Evolutionary conservation across 2,888 invertebrate genomes (phyloP), one percentile per base, ranked within the genome.

Genomic region (Bombylius discolor): DNA sequence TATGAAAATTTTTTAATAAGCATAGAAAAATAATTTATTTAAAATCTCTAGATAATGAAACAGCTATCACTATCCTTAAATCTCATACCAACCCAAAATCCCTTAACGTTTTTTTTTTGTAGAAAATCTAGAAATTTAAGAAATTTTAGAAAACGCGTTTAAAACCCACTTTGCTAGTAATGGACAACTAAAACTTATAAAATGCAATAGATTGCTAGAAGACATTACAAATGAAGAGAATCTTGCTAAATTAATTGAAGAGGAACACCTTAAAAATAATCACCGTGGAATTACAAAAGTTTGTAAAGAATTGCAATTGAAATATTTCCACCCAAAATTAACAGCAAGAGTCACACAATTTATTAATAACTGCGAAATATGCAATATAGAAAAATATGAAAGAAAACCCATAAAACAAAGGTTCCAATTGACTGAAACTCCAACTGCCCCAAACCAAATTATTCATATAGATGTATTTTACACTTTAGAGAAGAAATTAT

Each of bases 261-360:
- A 58, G 9, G 59, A 58, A 48, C 58, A 61, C 45, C 53, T 58
- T 56, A n/a, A 51, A n/a, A 63, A 65, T 54, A 63, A 60, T n/a
- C 59, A 63, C 49, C 46, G 56, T 48, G 61, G 59, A 13, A 58
- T 61, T 23, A 56, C 52, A 9, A 54, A 59, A 49, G 60, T 57
- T 49, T 58, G 56, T 47, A 55, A 60, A 49, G 55, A 57, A n/a
- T 51, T 59, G 31, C 58, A 60, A 57, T 42, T 55, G 1, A n/a
- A 53, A 44, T 51, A 59, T 11, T 63, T 57, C 47, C 55, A 60
- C 31, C 60, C 62, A 6, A 55, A 60, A 4, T 45, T 61, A 13
- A 58, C 52, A 47, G 34, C 49, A 45, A 55, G 56, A 33, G 62
- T 62, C 42, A 60, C 58, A 4, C 52, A 62, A 52, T 60, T 62